A percentile compares a stretch with the other conserved stretches of the same genome.
phyloP scores from a whole-genome alignment of 2,113 vertebrate species.

The Ginglymostoma cirratum region DNA sequence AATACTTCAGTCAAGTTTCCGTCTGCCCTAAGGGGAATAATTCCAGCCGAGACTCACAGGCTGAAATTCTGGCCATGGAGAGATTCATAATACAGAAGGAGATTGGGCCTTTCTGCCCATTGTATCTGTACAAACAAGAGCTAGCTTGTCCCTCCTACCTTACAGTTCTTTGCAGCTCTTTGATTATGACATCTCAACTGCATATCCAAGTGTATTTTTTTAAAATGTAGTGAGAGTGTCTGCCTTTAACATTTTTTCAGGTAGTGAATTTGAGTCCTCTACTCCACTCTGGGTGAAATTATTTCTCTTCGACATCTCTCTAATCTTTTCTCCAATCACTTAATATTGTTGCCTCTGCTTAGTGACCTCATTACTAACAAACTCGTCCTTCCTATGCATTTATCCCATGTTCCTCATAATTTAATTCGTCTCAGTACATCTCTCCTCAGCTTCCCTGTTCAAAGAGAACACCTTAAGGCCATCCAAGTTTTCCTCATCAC shows the following conservation, averaged over 20 bases:
- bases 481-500: not conserved
- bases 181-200: not conserved
- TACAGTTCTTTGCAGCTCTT: not conserved
- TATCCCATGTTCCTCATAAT: not conserved
- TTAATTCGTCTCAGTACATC: not conserved
- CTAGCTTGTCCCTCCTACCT: not conserved
- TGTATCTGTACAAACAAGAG: not conserved
- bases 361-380: not conserved
- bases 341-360: not conserved
- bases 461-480: not conserved
- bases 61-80: not conserved
- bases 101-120: not conserved
- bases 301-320: not conserved
- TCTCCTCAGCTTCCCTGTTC: not conserved
- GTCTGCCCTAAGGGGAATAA: not conserved
- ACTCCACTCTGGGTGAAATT: not conserved
- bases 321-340: not conserved
- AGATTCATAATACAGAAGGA: not conserved
- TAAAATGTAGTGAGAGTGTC: not conserved
- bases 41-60: not conserved
- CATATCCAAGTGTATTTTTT: not conserved
- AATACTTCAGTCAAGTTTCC: not conserved
- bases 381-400: not conserved
- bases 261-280: not conserved
- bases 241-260: not conserved